Base-by-base conservation (phyloP, 2,113 vertebrate species). In the Mastomys natalensis region DNA sequence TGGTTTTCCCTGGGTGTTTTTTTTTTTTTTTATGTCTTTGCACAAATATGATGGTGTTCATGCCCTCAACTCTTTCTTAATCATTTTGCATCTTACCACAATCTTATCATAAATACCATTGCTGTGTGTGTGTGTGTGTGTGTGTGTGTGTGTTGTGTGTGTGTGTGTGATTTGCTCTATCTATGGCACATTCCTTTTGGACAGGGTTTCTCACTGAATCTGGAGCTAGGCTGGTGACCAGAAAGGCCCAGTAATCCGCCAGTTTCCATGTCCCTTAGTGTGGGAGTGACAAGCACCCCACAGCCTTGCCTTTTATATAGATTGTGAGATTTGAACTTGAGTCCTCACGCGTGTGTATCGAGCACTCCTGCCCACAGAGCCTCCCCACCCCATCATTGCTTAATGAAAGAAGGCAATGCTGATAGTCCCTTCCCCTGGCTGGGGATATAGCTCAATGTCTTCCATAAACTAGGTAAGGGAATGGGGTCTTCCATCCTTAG, bases 41-140 rank as follows among this genome's bases (percentile, higher is more conserved):
- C 29, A 1, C 1, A 5, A 17, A 29, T 31, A 21, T 21, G 9
- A 5, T 1, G 0, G 53, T 31, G 70, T 19, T 17, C 2, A 15
- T 15, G 6, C 43, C 5, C 26, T 13, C 74, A 29, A 3, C 40
- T 0, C 5, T 12, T 24, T 53, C 89, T 15, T 6, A 24, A 78
- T n/a, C 12, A 0, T 45, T 43, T 29, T 8, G 37, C 2, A 19
- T 72, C 43, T 53, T 58, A 0, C 58, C n/a, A 15, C 74, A 29
- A 0, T 4, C 51, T 45, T 21, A 29, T 16, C 58, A 85, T 43
- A 34, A 34, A 45, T 29, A 48, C 15, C 8, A 2, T 66, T 48
- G 26, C 2, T 16, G 51, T 55, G 51, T 80, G 77, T 81, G 6
- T 80, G 15, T 78, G 48, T 53, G 53, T 58, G 53, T n/a, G 77